Evolutionary conservation across 2,888 invertebrate genomes (phyloP).

Genomic region (Eugnorisma glareosa): DNA sequence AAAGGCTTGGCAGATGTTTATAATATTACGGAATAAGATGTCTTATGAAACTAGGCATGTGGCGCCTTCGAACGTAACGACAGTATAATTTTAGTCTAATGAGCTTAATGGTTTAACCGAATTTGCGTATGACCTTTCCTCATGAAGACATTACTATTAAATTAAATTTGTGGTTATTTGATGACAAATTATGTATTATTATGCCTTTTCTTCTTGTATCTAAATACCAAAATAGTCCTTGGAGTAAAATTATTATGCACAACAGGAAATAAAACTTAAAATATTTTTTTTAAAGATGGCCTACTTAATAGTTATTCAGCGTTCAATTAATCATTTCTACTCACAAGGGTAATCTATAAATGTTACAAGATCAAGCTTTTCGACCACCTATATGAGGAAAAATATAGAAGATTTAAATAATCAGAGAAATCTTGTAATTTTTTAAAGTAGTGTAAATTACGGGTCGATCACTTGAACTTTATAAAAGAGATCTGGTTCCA

Average conservation of each 20-base stretch:
- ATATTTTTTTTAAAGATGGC: too few relatives aligned
- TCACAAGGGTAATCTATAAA: not conserved
- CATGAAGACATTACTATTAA: not conserved
- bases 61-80: not conserved
- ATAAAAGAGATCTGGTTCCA: not conserved
- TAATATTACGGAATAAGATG: not conserved
- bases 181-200: not conserved
- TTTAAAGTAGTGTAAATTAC: not conserved
- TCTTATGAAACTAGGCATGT: not conserved
- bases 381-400: not conserved
- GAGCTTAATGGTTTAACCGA: not conserved
- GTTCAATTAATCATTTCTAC: not conserved
- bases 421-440: not conserved
- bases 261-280: too few relatives aligned
- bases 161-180: not conserved
- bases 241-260: not conserved
- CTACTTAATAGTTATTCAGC: too few relatives aligned
- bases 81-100: not conserved
- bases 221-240: not conserved
- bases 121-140: not conserved
- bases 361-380: not conserved
- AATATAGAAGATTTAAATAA: not conserved
- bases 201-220: not conserved
- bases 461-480: not conserved
- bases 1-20: not conserved